Evolutionary conservation across 2,888 invertebrate genomes (phyloP).

Genomic region (Amiota mariae): DNA sequence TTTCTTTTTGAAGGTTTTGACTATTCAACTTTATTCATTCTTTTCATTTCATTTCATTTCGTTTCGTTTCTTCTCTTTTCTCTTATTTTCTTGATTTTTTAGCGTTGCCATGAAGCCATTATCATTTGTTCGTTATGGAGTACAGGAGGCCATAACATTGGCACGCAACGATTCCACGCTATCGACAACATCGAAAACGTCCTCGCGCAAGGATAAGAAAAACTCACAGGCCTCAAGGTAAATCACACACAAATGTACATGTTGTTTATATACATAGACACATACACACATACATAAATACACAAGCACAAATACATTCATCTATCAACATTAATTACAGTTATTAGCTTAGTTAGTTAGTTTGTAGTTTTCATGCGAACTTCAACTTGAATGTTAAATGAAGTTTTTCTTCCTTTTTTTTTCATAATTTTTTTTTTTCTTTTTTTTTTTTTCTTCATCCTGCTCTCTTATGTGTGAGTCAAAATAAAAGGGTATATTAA

Average conservation of each 20-base stretch:
- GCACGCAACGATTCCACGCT: slow-evolving; percentile 76
- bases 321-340: slow-evolving; percentile 46
- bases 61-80: slow-evolving; percentile 27
- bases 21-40: neutral
- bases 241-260: too few relatives aligned
- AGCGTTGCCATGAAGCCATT: slow-evolving; percentile 80
- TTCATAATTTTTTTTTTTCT: slow-evolving; percentile 17
- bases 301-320: neutral
- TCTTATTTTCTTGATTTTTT: slow-evolving; percentile 43
- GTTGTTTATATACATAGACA: too few relatives aligned
- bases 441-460: slow-evolving; percentile 9
- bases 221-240: slow-evolving; percentile 74
- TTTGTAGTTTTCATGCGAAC: neutral
- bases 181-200: slow-evolving; percentile 75
- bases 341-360: slow-evolving; percentile 7
- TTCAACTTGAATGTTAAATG: slow-evolving; percentile 17
- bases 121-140: slow-evolving; percentile 72
- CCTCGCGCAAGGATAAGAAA: slow-evolving; percentile 74
- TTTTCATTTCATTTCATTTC: slow-evolving; percentile 29
- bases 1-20: neutral
- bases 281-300: neutral
- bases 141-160: slow-evolving; percentile 73
- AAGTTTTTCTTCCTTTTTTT: slow-evolving; percentile 18
- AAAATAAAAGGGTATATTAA: too few relatives aligned
- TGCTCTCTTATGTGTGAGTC: neutral